These are phyloP conservation scores for Hepsetus odoe DNA, from an alignment of 2,113 vertebrate species.

Conservation along the genomic window DNA sequence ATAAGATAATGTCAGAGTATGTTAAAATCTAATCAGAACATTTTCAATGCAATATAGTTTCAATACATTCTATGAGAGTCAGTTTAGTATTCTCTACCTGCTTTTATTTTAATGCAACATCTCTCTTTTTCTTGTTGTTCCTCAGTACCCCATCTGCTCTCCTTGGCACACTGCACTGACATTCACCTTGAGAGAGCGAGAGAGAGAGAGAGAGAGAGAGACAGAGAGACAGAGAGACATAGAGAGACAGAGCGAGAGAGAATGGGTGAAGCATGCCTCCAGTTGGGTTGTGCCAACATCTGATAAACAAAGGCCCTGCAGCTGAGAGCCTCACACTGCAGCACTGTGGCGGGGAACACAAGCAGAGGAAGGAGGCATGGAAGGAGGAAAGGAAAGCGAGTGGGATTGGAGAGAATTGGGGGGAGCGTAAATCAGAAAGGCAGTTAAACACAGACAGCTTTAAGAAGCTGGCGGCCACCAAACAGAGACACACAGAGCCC, in stretches of 20 bases:
- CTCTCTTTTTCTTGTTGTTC: constrained; percentile 46
- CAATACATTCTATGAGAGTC: background rate
- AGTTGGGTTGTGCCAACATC: constrained; percentile 49
- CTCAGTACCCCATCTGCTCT: constrained; percentile 82
- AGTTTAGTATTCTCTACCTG: constrained; percentile 50
- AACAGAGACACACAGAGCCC: constrained; percentile 40
- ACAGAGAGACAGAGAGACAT: constrained; percentile 47
- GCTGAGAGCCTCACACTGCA: constrained; percentile 54
- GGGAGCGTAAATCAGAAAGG: constrained; percentile 59
- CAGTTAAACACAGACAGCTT: constrained; percentile 57
- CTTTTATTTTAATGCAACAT: constrained; percentile 44
- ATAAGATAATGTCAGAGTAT: background rate
- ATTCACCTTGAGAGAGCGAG: constrained; percentile 65
- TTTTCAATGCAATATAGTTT: background rate
- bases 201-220: constrained; percentile 40
- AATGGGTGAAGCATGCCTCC: constrained; percentile 53
- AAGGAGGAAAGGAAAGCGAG: constrained; percentile 28
- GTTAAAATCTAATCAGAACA: background rate
- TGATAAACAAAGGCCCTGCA: constrained; percentile 57
- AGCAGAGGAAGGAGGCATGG: constrained; percentile 40
- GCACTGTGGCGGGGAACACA: constrained; percentile 31
- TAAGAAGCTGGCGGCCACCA: constrained; percentile 44
- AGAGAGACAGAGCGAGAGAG: constrained; percentile 46
- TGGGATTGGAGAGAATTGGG: background rate
- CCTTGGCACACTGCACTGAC: constrained; percentile 75